Evolutionary conservation across 2,888 invertebrate genomes (phyloP).

Genomic region (Drosophila limbata): DNA sequence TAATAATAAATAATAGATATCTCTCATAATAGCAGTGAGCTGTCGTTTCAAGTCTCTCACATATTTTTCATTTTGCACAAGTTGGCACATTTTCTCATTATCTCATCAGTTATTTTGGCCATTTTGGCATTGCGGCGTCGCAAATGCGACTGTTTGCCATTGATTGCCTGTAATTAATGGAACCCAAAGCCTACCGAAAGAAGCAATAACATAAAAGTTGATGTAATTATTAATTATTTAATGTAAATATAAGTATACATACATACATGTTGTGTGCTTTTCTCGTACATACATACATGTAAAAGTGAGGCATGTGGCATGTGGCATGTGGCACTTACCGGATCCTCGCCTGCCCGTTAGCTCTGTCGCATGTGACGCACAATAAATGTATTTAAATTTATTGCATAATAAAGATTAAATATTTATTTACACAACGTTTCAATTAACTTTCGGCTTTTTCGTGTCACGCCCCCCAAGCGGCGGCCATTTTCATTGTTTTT

Average conservation of each 20-base stretch:
- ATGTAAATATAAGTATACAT: slow-evolving; percentile 49
- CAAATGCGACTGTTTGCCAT: slow-evolving; percentile 17
- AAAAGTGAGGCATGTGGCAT: slow-evolving; percentile 30
- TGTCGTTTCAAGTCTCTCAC: background rate
- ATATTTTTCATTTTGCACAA: background rate
- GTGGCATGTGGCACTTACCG: slow-evolving; percentile 19
- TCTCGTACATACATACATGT: slow-evolving; percentile 22
- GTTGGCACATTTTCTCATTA: background rate
- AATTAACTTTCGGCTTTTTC: slow-evolving; percentile 79
- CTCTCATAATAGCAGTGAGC: no score
- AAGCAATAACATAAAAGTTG: slow-evolving; percentile 78
- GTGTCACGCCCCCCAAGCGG: slow-evolving; percentile 15
- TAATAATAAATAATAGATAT: no score
- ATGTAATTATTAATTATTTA: slow-evolving; percentile 81
- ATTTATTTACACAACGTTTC: slow-evolving; percentile 82
- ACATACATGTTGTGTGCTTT: background rate
- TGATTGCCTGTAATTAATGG: slow-evolving; percentile 46
- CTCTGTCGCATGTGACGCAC: slow-evolving; percentile 43
- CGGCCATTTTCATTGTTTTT: slow-evolving; percentile 41
- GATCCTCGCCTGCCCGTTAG: slow-evolving; percentile 7
- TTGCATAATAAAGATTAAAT: slow-evolving; percentile 82
- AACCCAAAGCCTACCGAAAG: slow-evolving; percentile 58
- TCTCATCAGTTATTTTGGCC: slow-evolving; percentile 3
- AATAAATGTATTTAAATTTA: slow-evolving; percentile 82
- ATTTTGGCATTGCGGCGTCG: slow-evolving; percentile 3